Conservation (phyloP, 2,888 invertebrate genomes). For the Cataglyphis albicans region DNA sequence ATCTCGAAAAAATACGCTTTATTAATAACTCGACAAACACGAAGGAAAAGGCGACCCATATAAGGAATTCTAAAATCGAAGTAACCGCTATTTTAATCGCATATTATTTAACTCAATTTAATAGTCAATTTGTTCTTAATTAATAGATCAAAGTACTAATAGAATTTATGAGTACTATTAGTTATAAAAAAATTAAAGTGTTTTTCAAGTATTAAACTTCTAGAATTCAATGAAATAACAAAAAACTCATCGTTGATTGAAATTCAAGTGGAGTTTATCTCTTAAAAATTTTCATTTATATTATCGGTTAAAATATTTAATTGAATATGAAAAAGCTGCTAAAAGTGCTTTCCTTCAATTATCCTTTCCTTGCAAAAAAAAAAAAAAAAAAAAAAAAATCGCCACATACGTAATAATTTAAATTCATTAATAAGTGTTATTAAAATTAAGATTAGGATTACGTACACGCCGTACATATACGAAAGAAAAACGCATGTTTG, state of each 20-base stretch:
- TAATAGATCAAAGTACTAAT: constrained; percentile 9
- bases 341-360: not conserved
- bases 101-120: not conserved
- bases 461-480: constrained; percentile 28
- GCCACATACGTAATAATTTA: not conserved
- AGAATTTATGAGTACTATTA: not conserved
- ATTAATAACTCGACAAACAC: not conserved
- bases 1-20: not conserved
- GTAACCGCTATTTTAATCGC: not conserved
- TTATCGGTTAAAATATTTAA: constrained; percentile 20
- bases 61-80: not conserved
- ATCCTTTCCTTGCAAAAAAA: not conserved
- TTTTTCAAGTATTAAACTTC: constrained; percentile 14
- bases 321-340: constrained; percentile 7
- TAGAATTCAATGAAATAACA: constrained; percentile 21
- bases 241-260: constrained; percentile 18
- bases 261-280: constrained; percentile 21
- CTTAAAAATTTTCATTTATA: constrained; percentile 16
- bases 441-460: constrained; percentile 13
- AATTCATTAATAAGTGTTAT: not conserved
- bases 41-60: not conserved
- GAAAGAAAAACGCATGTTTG: constrained; percentile 56
- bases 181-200: constrained; percentile 9
- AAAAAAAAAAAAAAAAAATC: not conserved
- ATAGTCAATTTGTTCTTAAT: constrained; percentile 13